Conservation (phyloP, 2,113 vertebrate genomes). For the Prionailurus viverrinus region DNA sequence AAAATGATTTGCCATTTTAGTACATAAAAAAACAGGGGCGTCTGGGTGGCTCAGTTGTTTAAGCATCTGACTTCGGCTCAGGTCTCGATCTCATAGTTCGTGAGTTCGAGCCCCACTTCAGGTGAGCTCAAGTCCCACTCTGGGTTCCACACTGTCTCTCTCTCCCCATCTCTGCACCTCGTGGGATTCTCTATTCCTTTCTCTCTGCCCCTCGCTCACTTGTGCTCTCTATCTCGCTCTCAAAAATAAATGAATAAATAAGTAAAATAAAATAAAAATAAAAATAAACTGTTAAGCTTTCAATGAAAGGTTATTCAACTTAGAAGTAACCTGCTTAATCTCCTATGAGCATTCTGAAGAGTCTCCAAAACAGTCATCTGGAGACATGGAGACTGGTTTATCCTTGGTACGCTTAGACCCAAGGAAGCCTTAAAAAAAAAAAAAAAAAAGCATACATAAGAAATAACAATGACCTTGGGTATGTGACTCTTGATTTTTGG, state of each 20-base stretch:
- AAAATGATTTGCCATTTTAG: not conserved
- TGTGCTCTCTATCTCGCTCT: too few species aligned
- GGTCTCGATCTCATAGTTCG: too few species aligned
- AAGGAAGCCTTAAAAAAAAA: not conserved
- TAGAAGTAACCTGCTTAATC: not conserved
- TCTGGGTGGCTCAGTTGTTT: too few species aligned
- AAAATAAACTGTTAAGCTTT: not conserved
- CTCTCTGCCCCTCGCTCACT: too few species aligned
- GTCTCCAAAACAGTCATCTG: conserved; percentile 5
- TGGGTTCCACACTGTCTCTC: too few species aligned
- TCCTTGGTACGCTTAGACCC: not conserved
- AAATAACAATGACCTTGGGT: not conserved
- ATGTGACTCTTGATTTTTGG: not conserved
- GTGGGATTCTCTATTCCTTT: too few species aligned
- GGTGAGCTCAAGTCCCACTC: too few species aligned
- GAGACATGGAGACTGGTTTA: not conserved
- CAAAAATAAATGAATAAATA: too few species aligned
- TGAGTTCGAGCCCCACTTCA: too few species aligned
- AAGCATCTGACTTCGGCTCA: too few species aligned
- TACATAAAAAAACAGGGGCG: not conserved
- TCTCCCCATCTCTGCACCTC: too few species aligned
- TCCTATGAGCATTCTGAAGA: not conserved
- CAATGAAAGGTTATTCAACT: conserved; percentile 14
- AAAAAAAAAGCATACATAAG: not conserved
- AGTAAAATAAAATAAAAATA: too few species aligned